Evolutionary conservation across 1,140 invertebrate genomes (phyloP), one percentile per base, ranked within the genome.

Genomic region (Colletes gigas): DNA sequence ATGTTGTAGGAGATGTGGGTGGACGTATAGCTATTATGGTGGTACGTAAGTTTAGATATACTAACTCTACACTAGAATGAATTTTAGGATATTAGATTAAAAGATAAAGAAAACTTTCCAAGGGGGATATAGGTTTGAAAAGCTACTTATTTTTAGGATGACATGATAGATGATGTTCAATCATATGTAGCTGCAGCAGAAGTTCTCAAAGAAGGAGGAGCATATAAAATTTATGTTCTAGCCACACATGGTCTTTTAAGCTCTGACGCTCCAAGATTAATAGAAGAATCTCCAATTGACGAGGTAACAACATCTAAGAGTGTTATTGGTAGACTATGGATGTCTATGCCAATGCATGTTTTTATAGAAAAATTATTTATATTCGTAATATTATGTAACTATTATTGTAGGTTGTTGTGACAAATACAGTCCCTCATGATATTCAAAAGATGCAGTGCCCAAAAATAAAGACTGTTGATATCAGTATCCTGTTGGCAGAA

Each of bases 1-100:
- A 98, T 91, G 97, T 99, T 17, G 98, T 99, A 2, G 98, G 98
- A n/a, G 98, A 99, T 94, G 98, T 99, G 14, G 97, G 97, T 65
- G 99, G 99, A 50, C 95, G 98, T 87, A 99, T 99, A 92, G 99
- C 99, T 55, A 99, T 99, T 83, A 99, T 99, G 96, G 98, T 99
- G 93, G 98, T 98, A 95, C 94, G 97, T 95, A 74, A 14, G n/a
- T 17, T 55, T 21, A 55, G 44, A 55, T 44, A 19, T 21, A 15
- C 6, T 8, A 47, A 47, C 44, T 30, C 30, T 30, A 30, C 30
- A 30, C 30, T 30, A 2, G 30, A 30, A 30, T 30, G 30, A 30
- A 30, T 30, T 30, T 30, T 30, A 30, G 1, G 30, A 30, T 30
- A 30, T 30, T 47, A 47, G 0, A 6, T 47, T 47, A 9, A 8